Percentiles rank a stretch among this genome's conserved stretches.
Evolutionary conservation across 2,888 invertebrate genomes (phyloP).

Genomic region (Caradrina clavipalpis): DNA sequence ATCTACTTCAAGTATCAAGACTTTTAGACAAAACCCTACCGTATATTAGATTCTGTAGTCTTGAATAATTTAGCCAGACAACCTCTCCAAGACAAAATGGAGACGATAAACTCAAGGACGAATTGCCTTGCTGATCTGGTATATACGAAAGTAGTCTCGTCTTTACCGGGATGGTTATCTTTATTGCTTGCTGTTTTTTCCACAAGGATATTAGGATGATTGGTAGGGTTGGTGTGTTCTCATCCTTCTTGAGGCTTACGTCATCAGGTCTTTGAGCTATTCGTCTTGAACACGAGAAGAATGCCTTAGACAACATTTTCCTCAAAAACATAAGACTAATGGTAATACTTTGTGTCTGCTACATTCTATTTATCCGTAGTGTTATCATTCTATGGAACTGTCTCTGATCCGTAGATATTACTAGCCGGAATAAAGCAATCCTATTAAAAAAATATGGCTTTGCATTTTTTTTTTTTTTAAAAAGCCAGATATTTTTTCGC

Average conservation of each 20-base stretch:
- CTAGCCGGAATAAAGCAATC: too few relatives aligned
- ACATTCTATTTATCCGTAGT: too few relatives aligned
- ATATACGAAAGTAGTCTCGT: constrained; percentile 2
- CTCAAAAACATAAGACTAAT: too few relatives aligned
- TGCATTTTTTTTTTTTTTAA: too few relatives aligned
- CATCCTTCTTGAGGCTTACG: constrained; percentile 28
- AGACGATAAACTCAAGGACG: constrained; percentile 19
- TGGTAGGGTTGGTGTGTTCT: constrained; percentile 46
- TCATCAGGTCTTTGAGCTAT: neutral
- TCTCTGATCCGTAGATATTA: too few relatives aligned
- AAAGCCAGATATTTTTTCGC: too few relatives aligned
- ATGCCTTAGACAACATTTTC: too few relatives aligned
- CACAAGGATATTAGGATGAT: constrained; percentile 38
- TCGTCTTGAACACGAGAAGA: too few relatives aligned
- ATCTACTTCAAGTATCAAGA: neutral
- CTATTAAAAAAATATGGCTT: too few relatives aligned
- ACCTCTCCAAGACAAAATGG: constrained; percentile 17
- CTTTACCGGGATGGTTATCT: neutral
- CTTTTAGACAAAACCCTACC: neutral
- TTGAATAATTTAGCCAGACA: constrained; percentile 36
- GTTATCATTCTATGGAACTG: too few relatives aligned
- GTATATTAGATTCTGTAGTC: neutral
- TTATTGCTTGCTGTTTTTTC: constrained; percentile 25
- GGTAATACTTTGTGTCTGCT: too few relatives aligned
- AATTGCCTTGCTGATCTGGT: constrained; percentile 28